Evolutionary conservation across 2,797 vertebrate genomes (phyloP).

Genomic region (Aplochiton taeniatus): DNA sequence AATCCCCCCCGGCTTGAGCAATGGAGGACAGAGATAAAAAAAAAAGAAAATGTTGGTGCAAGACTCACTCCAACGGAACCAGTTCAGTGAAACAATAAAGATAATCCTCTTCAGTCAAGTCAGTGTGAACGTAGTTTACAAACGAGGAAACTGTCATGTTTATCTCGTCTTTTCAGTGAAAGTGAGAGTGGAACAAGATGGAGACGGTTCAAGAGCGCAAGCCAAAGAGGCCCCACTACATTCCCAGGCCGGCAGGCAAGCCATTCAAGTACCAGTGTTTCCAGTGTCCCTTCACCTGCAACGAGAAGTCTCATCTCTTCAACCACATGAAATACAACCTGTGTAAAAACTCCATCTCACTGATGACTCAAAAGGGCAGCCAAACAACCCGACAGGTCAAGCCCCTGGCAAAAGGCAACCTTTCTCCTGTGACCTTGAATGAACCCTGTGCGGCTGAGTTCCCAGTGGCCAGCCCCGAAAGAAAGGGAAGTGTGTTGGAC

Average conservation of each 20-base stretch:
- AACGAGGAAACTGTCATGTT: slow-evolving; percentile 22
- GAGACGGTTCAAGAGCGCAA: slow-evolving; percentile 88
- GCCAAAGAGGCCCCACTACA: slow-evolving; percentile 97
- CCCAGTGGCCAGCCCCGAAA: slow-evolving; percentile 45
- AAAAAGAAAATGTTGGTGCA: slow-evolving; percentile 22
- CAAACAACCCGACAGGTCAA: slow-evolving; percentile 79
- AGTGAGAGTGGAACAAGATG: slow-evolving; percentile 66
- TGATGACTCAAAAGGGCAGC: slow-evolving; percentile 87
- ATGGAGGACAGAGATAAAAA: not conserved
- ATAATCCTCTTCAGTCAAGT: slow-evolving; percentile 23
- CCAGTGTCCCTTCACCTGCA: slow-evolving; percentile 98
- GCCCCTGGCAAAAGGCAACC: slow-evolving; percentile 53
- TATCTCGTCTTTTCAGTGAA: slow-evolving; percentile 39
- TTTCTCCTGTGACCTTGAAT: slow-evolving; percentile 64
- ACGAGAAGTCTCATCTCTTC: slow-evolving; percentile 97
- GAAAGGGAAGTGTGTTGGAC: slow-evolving; percentile 13
- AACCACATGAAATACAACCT: slow-evolving; percentile 99
- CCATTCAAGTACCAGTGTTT: slow-evolving; percentile 99
- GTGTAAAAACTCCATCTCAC: slow-evolving; percentile 95
- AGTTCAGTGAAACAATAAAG: slow-evolving; percentile 45
- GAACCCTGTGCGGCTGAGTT: slow-evolving; percentile 45
- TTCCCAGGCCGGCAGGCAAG: slow-evolving; percentile 94
- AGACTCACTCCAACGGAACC: slow-evolving; percentile 43
- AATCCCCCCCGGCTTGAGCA: slow-evolving; percentile 42
- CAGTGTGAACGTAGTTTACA: slow-evolving; percentile 17